phyloP scores from a whole-genome alignment of 2,113 vertebrate species.

The Corythoichthys intestinalis region DNA sequence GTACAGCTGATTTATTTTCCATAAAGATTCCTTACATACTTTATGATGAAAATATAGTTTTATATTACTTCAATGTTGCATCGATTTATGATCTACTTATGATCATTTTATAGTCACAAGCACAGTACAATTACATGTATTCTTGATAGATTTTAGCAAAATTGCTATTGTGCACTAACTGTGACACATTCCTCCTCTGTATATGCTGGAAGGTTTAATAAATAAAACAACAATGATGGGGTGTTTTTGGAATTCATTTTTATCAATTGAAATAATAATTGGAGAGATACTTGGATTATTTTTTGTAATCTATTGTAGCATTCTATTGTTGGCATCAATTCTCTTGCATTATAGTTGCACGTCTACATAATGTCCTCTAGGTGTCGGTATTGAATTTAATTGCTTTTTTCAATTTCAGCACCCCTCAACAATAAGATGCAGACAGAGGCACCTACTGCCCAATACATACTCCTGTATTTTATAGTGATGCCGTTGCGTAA shows the following conservation, averaged over 20 bases:
- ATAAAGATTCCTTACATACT: conserved; percentile 15
- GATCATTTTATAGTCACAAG: conserved; percentile 8
- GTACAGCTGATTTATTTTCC: conserved; percentile 19
- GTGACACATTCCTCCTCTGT: conserved; percentile 21
- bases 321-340: no score
- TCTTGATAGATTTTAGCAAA: conserved; percentile 19
- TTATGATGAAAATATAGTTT: conserved; percentile 20
- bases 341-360: conserved; percentile 7
- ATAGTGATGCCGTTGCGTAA: no score
- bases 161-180: conserved; percentile 15
- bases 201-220: conserved; percentile 42
- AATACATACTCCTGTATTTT: neutral
- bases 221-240: conserved; percentile 28
- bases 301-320: no score
- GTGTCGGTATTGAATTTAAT: conserved; percentile 34
- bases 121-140: conserved; percentile 4
- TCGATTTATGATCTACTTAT: conserved; percentile 9
- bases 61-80: conserved; percentile 14
- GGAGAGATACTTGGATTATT: neutral
- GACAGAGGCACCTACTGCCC: neutral
- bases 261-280: neutral
- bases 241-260: conserved; percentile 4
- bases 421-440: neutral
- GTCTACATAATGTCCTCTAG: conserved; percentile 32
- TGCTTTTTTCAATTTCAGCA: neutral